Conservation (phyloP, 1,140 invertebrate genomes). For the Cydia fagiglandana region DNA sequence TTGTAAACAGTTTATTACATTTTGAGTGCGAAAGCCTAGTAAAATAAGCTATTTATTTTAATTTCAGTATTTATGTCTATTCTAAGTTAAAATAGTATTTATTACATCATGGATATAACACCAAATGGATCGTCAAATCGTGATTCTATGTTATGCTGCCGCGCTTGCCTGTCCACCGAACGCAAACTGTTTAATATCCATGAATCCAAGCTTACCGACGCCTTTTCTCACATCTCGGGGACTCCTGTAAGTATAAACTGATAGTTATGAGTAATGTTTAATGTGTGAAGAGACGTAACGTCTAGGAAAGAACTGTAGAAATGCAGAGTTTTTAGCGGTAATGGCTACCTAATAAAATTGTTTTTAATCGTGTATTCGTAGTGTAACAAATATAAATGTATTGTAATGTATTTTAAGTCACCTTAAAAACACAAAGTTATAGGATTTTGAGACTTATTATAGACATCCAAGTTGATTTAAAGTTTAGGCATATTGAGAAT, state of each 20-base stretch:
- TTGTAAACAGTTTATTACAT: background rate
- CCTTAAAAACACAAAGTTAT: too few species aligned
- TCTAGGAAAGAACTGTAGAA: background rate
- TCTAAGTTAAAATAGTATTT: background rate
- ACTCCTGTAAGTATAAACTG: background rate
- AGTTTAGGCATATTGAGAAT: too few species aligned
- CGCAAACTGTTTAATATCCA: background rate
- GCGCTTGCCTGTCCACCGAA: background rate
- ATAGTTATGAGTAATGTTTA: background rate
- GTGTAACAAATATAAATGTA: background rate
- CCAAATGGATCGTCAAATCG: background rate
- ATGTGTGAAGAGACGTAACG: background rate
- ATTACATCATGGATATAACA: background rate
- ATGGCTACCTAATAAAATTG: too few species aligned
- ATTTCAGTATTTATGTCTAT: background rate
- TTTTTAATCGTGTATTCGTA: too few species aligned
- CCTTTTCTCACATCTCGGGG: background rate
- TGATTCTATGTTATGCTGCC: background rate
- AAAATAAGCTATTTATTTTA: background rate
- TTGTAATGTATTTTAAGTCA: too few species aligned
- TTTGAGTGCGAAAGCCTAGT: background rate
- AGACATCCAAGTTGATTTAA: too few species aligned
- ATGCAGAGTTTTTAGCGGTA: background rate
- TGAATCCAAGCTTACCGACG: slow-evolving; percentile 1
- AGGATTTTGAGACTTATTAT: too few species aligned